Conservation (phyloP, 2,888 invertebrate species). For the Meteorus colon region DNA sequence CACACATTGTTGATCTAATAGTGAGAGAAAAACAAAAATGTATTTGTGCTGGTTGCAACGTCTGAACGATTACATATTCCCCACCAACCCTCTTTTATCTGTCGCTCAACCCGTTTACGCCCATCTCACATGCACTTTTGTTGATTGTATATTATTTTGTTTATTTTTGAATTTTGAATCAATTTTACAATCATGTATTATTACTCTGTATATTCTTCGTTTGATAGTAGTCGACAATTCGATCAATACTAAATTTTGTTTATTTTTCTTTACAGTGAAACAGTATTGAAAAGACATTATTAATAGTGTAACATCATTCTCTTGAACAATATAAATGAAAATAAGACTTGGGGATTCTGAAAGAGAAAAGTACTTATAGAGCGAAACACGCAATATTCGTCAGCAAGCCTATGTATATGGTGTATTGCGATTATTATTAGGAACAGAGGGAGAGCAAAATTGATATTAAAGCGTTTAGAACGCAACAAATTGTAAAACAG, state of each 20-base stretch:
- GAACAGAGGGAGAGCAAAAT: neutral
- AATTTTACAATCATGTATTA: too few relatives aligned
- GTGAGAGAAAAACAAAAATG: neutral
- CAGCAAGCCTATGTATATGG: neutral
- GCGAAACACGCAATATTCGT: neutral
- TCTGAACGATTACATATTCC: neutral
- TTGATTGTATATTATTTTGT: neutral
- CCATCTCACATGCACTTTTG: conserved; percentile 25
- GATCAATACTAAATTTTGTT: neutral
- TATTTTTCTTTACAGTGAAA: neutral
- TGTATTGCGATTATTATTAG: neutral
- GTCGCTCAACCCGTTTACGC: conserved; percentile 24
- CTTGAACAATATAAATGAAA: too few relatives aligned
- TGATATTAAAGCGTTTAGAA: neutral
- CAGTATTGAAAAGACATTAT: neutral
- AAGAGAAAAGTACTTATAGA: neutral
- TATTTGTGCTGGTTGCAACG: neutral
- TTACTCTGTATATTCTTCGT: too few relatives aligned
- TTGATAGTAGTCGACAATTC: too few relatives aligned
- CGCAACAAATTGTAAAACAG: neutral
- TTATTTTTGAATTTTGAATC: neutral
- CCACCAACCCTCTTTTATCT: neutral
- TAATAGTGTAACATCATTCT: too few relatives aligned
- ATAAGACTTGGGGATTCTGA: neutral
- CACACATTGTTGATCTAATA: too few relatives aligned